phyloP scores from a whole-genome alignment of 2,797 vertebrate species.

The Semaprochilodus insignis region DNA sequence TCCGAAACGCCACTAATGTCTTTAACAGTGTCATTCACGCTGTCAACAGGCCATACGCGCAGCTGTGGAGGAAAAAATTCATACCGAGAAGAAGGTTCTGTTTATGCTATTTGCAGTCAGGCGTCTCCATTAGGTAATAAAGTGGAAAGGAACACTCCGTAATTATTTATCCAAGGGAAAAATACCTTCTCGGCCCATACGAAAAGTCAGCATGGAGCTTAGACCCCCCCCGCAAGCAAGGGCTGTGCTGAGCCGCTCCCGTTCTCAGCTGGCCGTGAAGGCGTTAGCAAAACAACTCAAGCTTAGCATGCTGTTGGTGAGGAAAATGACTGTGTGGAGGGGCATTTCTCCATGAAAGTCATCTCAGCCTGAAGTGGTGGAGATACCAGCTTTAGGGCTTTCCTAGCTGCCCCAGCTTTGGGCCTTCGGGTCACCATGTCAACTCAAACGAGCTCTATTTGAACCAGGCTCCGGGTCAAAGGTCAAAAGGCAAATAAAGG shows the following conservation, averaged over 20 bases:
- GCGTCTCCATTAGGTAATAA: conserved; percentile 10
- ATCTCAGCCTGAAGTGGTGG: not conserved
- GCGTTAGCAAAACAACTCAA: conserved; percentile 28
- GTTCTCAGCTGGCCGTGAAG: conserved; percentile 19
- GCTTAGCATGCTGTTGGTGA: not conserved
- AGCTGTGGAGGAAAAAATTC: conserved; percentile 17
- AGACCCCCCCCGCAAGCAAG: not conserved
- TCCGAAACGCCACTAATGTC: conserved; percentile 37
- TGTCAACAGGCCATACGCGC: conserved; percentile 15
- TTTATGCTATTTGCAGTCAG: conserved; percentile 4
- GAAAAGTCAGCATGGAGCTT: not conserved
- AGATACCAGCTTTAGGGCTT: not conserved
- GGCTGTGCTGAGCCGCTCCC: not conserved
- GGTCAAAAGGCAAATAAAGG: conserved; percentile 73
- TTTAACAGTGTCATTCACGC: conserved; percentile 44
- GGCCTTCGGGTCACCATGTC: conserved; percentile 33
- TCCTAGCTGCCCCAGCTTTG: not conserved
- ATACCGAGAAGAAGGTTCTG: conserved; percentile 1
- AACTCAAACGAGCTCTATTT: conserved; percentile 51
- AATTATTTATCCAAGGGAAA: conserved; percentile 41
- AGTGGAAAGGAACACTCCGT: not conserved
- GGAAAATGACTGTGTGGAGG: not conserved
- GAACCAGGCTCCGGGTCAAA: conserved; percentile 39
- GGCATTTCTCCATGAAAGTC: too few species aligned
- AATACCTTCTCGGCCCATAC: conserved; percentile 18